Evolutionary conservation across 2,888 invertebrate genomes (phyloP).

Genomic region (Drosophila anomalata): DNA sequence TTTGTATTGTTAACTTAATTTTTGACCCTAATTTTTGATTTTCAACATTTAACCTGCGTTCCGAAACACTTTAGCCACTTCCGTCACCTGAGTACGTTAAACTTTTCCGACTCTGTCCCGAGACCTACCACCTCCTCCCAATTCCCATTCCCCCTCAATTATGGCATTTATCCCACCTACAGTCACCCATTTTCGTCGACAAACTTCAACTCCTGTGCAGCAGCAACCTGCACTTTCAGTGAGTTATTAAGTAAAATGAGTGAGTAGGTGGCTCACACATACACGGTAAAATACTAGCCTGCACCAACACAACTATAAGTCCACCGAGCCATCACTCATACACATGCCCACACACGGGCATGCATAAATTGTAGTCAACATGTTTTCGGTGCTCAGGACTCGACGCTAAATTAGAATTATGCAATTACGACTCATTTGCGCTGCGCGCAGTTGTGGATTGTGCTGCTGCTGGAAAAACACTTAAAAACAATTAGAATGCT

Average conservation of each 20-base stretch:
- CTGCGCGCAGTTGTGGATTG: conserved; percentile 29
- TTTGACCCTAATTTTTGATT: background rate
- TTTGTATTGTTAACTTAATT: too few relatives aligned
- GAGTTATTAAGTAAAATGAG: conserved; percentile 55
- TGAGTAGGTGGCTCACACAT: conserved; percentile 38
- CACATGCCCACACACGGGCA: conserved; percentile 28
- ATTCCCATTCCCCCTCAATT: conserved; percentile 37
- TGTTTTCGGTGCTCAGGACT: conserved; percentile 70
- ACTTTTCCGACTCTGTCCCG: conserved; percentile 33
- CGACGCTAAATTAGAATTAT: conserved; percentile 73
- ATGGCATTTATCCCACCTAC: conserved; percentile 23
- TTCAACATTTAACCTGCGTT: conserved; percentile 8
- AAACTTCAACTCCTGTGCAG: conserved; percentile 17
- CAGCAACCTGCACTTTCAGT: conserved; percentile 26
- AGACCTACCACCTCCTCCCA: conserved; percentile 2
- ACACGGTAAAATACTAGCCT: conserved; percentile 1
- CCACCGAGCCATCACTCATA: conserved; percentile 23
- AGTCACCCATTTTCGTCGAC: conserved; percentile 14
- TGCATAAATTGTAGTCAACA: conserved; percentile 67
- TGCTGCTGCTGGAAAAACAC: conserved; percentile 60
- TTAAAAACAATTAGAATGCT: conserved; percentile 76
- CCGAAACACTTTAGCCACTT: conserved; percentile 6
- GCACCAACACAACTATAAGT: conserved; percentile 10
- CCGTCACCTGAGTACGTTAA: conserved; percentile 42
- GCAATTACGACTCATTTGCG: conserved; percentile 77